Percentiles rank a stretch among this genome's conserved stretches.
Conservation (phyloP, 1,140 invertebrate genomes). For the Cepaea nemoralis region DNA sequence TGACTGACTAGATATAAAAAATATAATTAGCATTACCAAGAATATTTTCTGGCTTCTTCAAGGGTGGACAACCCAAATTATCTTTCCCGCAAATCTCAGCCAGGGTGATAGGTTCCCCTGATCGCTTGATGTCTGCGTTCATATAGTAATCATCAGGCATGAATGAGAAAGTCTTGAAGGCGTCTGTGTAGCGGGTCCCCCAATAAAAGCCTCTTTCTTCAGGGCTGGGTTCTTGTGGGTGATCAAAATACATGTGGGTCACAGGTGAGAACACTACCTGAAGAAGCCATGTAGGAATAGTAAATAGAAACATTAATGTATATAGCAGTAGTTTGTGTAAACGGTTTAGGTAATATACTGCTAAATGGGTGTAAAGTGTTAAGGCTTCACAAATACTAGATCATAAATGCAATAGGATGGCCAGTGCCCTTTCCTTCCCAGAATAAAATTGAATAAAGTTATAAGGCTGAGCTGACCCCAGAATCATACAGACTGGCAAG, state of each 20-base stretch:
- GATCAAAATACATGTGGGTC: slow-evolving; percentile 68
- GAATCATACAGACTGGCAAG: too few relatives aligned
- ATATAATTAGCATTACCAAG: slow-evolving; percentile 47
- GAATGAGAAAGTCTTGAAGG: slow-evolving; percentile 51
- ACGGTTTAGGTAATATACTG: too few relatives aligned
- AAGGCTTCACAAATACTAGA: too few relatives aligned
- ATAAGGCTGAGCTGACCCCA: too few relatives aligned
- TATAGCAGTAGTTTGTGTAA: too few relatives aligned
- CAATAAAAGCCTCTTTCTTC: slow-evolving; percentile 66
- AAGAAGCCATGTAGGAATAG: too few relatives aligned
- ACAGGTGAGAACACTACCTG: slow-evolving; percentile 66
- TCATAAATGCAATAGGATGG: too few relatives aligned
- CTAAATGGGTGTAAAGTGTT: too few relatives aligned
- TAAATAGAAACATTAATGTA: too few relatives aligned
- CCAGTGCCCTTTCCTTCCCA: too few relatives aligned
- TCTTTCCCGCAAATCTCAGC: slow-evolving; percentile 48
- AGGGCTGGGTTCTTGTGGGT: slow-evolving; percentile 67
- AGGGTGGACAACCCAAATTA: slow-evolving; percentile 47
- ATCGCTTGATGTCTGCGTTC: slow-evolving; percentile 56
- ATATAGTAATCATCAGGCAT: slow-evolving; percentile 59
- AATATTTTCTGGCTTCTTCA: slow-evolving; percentile 61
- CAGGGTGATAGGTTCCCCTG: slow-evolving; percentile 50
- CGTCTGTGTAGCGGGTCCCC: slow-evolving; percentile 62
- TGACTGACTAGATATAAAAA: too few relatives aligned
- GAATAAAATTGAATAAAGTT: too few relatives aligned